Base-by-base conservation (phyloP, 2,888 invertebrate genomes). In the Nemapogon koenigi region DNA sequence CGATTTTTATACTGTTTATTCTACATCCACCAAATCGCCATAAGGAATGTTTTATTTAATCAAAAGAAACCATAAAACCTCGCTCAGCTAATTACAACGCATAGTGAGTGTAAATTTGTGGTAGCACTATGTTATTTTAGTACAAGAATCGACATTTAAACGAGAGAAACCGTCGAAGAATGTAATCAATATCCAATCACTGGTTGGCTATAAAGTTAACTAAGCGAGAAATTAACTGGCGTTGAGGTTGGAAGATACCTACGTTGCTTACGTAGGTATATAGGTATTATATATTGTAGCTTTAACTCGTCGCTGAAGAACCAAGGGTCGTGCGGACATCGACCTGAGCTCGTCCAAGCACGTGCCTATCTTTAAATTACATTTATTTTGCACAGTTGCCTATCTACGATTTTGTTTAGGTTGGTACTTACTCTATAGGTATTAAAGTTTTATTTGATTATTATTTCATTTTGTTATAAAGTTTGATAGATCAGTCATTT, bases 151-250 rank as follows among this genome's bases (percentile, higher is more conserved):
- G 60, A 57, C 59, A 61, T 67, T 70, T 68, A 61, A 64, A 68
- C 58, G 51, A 52, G 61, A 60, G 67, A 63, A 70, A 71, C 63
- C 56, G 57, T 54, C 58, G 59, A 51, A 32, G 31, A 31, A 64
- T 75, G 71, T 76, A 78, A 76, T 78, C 76, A 76, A 76, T 72
- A 66, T 72, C 70, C 76, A 76, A 78, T 78, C 78, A 75, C 58
- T 51, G 60, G 49, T 43, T 45, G 53, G 71, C 51, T 53, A 64
- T 76, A 76, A 78, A 78, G 64, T 73, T 76, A 78, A 78, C 76
- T 73, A 70, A 78, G 61, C 78, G 75, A 50, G 73, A 78, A 78
- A 78, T 78, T 76, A 73, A 72, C 59, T 63, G 57, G 57, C 14
- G 26, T 35, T 17, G 17, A 17, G 16, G 28, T 17, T 14, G 27